These are phyloP conservation scores for Agapornis roseicollis DNA, from an alignment of 2,113 vertebrate genomes.

Conservation along the genomic window DNA sequence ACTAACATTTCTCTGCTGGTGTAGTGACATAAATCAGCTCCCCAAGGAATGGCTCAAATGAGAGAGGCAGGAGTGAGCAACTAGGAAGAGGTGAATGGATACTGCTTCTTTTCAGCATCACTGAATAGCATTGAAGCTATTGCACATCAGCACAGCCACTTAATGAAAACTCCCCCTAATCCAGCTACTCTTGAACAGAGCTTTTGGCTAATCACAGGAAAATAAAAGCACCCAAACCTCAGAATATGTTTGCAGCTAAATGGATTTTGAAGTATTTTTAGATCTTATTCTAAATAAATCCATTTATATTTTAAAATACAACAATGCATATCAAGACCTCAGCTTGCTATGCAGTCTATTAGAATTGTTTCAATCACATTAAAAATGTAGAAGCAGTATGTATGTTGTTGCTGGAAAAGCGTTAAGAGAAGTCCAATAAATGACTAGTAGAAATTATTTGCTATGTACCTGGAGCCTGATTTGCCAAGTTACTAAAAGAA, in stretches of 20 bases:
- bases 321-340: neutral
- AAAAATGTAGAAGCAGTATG: neutral
- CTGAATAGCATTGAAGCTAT: no score
- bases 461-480: neutral
- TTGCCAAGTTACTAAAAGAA: neutral
- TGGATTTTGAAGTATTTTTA: neutral
- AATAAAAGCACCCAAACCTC: neutral
- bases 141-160: neutral
- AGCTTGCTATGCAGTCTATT: rapidly evolving
- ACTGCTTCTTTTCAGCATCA: neutral
- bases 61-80: neutral
- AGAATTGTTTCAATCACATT: neutral
- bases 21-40: neutral
- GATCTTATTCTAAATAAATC: neutral
- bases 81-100: neutral
- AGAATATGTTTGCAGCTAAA: neutral
- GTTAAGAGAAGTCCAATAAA: neutral
- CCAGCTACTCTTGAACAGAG: neutral
- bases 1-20: neutral
- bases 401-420: neutral
- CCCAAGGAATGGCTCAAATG: neutral
- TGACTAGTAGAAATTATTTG: neutral
- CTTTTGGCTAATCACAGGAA: neutral
- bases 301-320: neutral
- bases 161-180: neutral